Conservation (phyloP, 1,140 invertebrate species). For the Drosophila kohkoa region DNA sequence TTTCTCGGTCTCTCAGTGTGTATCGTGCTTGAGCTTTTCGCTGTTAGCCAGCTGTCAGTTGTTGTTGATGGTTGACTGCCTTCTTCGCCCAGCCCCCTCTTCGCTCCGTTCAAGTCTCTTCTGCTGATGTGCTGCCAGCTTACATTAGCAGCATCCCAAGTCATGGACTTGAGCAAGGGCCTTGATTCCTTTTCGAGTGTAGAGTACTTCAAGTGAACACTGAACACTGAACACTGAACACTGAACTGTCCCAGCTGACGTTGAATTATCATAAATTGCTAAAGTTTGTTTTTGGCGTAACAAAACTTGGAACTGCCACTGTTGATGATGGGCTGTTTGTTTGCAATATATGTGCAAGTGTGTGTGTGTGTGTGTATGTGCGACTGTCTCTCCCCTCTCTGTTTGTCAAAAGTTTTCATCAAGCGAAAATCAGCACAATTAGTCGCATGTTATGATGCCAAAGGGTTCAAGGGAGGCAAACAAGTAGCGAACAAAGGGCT, state of each 20-base stretch:
- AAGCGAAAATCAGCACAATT: constrained; percentile 78
- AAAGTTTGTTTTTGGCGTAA: constrained; percentile 82
- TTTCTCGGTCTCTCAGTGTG: not conserved
- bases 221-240: constrained; percentile 41
- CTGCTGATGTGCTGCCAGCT: constrained; percentile 26
- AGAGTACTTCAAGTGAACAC: constrained; percentile 37
- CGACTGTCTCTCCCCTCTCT: not conserved
- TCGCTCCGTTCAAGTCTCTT: not conserved
- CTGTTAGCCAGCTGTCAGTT: constrained; percentile 76
- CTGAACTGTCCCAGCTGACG: constrained; percentile 83
- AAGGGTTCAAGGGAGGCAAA: constrained; percentile 48
- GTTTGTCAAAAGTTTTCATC: constrained; percentile 75
- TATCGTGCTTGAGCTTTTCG: constrained; percentile 52
- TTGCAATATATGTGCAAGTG: not conserved
- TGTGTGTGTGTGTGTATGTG: constrained; percentile 13
- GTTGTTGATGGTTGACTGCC: constrained; percentile 72
- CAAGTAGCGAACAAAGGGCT: constrained; percentile 18
- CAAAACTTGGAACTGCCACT: constrained; percentile 70
- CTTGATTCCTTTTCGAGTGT: constrained; percentile 33
- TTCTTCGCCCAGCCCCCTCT: constrained; percentile 15
- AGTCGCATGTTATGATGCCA: constrained; percentile 63
- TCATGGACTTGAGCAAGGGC: constrained; percentile 32
- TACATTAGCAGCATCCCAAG: constrained; percentile 58
- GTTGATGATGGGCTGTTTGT: constrained; percentile 33
- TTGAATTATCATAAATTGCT: constrained; percentile 84